These are phyloP conservation scores for Nymphalis urticae DNA, from an alignment of 2,888 invertebrate species.

Conservation along the genomic window DNA sequence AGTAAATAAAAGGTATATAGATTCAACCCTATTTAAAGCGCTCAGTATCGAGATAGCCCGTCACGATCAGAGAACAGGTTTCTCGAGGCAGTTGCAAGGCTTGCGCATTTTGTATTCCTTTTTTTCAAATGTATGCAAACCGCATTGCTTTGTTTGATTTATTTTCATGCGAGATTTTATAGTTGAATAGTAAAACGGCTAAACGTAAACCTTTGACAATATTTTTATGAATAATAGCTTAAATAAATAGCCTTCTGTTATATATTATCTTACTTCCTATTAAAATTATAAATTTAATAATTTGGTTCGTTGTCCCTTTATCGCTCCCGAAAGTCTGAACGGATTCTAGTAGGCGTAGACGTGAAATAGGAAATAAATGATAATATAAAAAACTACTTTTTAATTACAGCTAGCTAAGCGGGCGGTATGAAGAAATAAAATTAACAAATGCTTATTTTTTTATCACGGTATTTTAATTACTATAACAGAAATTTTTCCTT, in stretches of 20 bases:
- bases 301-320: too few relatives aligned
- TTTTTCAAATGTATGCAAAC: slow-evolving; percentile 35
- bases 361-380: too few relatives aligned
- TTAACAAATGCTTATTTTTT: too few relatives aligned
- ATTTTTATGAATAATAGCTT: neutral
- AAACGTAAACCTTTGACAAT: neutral
- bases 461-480: neutral
- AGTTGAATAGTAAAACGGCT: slow-evolving; percentile 1
- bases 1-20: neutral
- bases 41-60: slow-evolving; percentile 20
- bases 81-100: slow-evolving; percentile 22
- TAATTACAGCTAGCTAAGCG: too few relatives aligned
- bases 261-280: too few relatives aligned
- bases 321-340: too few relatives aligned
- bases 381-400: too few relatives aligned
- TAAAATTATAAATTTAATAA: too few relatives aligned
- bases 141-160: slow-evolving; percentile 31
- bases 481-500: neutral
- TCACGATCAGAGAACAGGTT: slow-evolving; percentile 35
- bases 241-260: neutral
- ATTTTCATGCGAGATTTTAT: slow-evolving; percentile 24
- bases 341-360: too few relatives aligned
- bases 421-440: too few relatives aligned
- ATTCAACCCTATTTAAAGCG: slow-evolving; percentile 23
- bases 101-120: slow-evolving; percentile 33